Evolutionary conservation across 2,888 invertebrate genomes (phyloP).

Genomic region (Synergus laeviventris): DNA sequence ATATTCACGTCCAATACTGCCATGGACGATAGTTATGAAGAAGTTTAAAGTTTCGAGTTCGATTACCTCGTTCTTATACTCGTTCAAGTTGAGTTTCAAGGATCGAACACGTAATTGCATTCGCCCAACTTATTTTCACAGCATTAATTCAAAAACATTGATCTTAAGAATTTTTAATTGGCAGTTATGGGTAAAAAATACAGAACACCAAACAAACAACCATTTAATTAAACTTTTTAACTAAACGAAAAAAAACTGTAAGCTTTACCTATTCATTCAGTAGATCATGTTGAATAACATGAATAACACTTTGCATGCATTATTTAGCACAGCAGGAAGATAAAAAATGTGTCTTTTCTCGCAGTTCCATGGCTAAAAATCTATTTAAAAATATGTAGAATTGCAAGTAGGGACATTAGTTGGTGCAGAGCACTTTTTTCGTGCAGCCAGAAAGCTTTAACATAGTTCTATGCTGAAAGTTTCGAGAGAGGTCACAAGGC

Average conservation of each 20-base stretch:
- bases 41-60: conserved; percentile 6
- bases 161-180: too few relatives aligned
- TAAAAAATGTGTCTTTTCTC: conserved; percentile 27
- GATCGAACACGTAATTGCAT: too few relatives aligned
- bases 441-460: neutral
- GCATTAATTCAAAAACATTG: too few relatives aligned
- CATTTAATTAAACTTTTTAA: neutral
- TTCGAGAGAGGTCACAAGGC: conserved; percentile 18
- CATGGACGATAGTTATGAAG: neutral
- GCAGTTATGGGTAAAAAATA: too few relatives aligned
- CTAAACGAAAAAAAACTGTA: neutral
- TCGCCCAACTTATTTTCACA: too few relatives aligned
- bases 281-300: neutral
- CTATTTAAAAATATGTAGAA: conserved; percentile 36
- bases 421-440: neutral
- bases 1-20: conserved; percentile 26
- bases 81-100: neutral
- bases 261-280: neutral
- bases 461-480: conserved; percentile 29
- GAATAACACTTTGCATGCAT: conserved; percentile 14
- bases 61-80: neutral
- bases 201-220: neutral
- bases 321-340: neutral
- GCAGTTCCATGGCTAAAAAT: conserved; percentile 14
- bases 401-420: conserved; percentile 10